These are phyloP conservation scores for Potorous gilbertii DNA, from an alignment of 2,797 vertebrate genomes.

Conservation along the genomic window DNA sequence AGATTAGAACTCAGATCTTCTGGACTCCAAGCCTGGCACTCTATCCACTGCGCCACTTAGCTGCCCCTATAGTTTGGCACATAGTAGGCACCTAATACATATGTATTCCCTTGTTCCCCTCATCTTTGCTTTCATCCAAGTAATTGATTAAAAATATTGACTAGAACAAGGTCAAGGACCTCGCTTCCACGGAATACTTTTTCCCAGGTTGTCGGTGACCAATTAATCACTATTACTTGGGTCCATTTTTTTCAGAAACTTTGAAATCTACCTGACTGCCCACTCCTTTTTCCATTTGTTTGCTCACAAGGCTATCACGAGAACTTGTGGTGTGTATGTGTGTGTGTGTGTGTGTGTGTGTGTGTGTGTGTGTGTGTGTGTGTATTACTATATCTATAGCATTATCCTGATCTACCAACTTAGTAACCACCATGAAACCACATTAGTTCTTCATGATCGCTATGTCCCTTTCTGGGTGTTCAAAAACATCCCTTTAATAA, in stretches of 20 bases:
- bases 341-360: too few relatives aligned
- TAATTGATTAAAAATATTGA: not conserved
- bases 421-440: not conserved
- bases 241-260: not conserved
- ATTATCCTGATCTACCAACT: not conserved
- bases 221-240: not conserved
- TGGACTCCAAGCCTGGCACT: not conserved
- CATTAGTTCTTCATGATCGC: not conserved
- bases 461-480: not conserved
- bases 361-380: too few relatives aligned
- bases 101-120: not conserved
- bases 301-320: not conserved
- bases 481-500: not conserved
- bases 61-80: not conserved
- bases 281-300: not conserved
- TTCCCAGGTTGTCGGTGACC: not conserved
- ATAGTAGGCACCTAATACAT: not conserved
- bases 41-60: not conserved
- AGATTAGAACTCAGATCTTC: not conserved
- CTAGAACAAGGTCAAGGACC: not conserved
- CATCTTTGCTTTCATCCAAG: not conserved
- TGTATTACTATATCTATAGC: not conserved
- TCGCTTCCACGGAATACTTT: not conserved
- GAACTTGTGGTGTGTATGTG: not conserved
- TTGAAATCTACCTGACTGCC: not conserved